Conservation (phyloP, 2,888 invertebrate species). For the Copidosoma aretas region DNA sequence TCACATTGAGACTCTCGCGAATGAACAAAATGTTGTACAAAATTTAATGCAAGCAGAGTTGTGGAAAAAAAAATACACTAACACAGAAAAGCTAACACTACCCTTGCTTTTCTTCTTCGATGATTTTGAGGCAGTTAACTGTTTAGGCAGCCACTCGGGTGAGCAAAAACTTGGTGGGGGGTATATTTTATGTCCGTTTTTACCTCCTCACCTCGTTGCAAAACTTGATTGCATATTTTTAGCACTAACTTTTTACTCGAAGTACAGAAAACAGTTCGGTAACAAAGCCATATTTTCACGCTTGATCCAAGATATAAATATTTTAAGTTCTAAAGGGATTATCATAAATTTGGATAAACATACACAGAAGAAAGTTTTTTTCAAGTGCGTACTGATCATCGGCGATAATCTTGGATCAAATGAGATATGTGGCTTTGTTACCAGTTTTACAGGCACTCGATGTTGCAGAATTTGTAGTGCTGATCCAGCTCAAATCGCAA, state of each 20-base stretch:
- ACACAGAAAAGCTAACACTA: constrained; percentile 19
- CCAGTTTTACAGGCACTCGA: not conserved
- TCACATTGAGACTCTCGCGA: constrained; percentile 17
- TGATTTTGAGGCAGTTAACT: constrained; percentile 32
- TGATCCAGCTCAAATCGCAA: constrained; percentile 21
- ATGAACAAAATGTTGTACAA: constrained; percentile 22
- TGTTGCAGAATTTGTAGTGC: constrained; percentile 24
- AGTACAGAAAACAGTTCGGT: constrained; percentile 14
- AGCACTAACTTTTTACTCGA: constrained; percentile 13
- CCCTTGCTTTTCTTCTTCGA: constrained; percentile 29
- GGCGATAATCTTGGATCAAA: not conserved
- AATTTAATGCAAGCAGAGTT: constrained; percentile 21
- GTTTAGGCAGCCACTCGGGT: constrained; percentile 32
- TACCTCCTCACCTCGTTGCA: constrained; percentile 22
- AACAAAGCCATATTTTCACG: constrained; percentile 19
- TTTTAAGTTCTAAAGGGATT: constrained; percentile 2
- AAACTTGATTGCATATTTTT: constrained; percentile 26
- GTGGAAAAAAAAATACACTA: constrained; percentile 17
- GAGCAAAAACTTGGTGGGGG: constrained; percentile 21
- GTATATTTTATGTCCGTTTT: not conserved
- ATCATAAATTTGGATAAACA: constrained; percentile 7
- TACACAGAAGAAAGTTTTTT: constrained; percentile 10
- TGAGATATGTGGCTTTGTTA: constrained; percentile 1
- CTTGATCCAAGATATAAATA: constrained; percentile 24
- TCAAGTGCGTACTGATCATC: constrained; percentile 18